Percentiles rank a stretch among this genome's conserved stretches.
Conservation (phyloP, 2,113 vertebrate species). For the Nerophis lumbriciformis region DNA sequence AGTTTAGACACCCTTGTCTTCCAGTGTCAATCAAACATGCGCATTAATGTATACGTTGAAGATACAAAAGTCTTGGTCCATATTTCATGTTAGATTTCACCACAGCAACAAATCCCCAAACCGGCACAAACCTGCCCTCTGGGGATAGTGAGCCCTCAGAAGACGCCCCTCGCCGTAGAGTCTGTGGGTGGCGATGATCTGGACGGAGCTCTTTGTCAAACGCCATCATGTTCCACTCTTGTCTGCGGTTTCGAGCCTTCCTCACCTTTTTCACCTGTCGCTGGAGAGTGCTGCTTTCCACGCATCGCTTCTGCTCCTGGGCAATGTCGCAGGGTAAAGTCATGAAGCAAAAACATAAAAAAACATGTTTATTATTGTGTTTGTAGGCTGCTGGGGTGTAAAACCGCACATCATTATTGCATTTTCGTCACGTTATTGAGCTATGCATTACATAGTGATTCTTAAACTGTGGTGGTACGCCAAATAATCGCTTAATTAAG, state of each 20-base stretch:
- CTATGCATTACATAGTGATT: too few relatives aligned
- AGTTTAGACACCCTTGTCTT: too few relatives aligned
- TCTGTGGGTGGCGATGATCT: constrained; percentile 84
- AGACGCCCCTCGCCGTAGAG: constrained; percentile 78
- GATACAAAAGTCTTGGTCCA: too few relatives aligned
- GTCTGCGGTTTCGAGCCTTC: constrained; percentile 90
- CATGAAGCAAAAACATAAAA: not conserved
- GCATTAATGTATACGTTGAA: too few relatives aligned
- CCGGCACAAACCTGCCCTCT: constrained; percentile 83
- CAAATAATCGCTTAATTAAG: too few relatives aligned
- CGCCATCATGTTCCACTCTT: constrained; percentile 96
- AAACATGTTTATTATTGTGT: not conserved
- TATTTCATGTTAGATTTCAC: too few relatives aligned
- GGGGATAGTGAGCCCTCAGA: constrained; percentile 91
- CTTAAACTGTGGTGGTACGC: too few relatives aligned
- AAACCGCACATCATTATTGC: too few relatives aligned
- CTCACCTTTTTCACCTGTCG: constrained; percentile 95
- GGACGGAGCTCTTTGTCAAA: constrained; percentile 95
- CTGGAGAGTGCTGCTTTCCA: constrained; percentile 84
- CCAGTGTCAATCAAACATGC: too few relatives aligned
- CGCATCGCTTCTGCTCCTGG: constrained; percentile 87
- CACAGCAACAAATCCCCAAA: not conserved
- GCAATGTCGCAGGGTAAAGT: not conserved
- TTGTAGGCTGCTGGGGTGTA: too few relatives aligned
- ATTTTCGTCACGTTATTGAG: not conserved